phyloP scores from a whole-genome alignment of 2,888 invertebrate genomes.

The Cyaniris semiargus region DNA sequence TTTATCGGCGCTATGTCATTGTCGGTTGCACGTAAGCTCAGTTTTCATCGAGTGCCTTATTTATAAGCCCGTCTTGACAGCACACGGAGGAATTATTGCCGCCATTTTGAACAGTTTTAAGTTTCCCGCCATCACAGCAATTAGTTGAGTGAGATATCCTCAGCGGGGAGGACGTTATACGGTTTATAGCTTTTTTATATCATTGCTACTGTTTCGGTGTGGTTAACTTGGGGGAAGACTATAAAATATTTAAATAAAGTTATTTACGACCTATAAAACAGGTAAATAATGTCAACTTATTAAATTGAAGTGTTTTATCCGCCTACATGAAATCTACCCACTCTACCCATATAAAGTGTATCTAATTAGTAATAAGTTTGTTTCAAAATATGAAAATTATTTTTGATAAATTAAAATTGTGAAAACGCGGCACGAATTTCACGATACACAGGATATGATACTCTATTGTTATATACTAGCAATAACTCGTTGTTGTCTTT shows the following conservation, averaged over 20 bases:
- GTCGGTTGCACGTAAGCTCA: conserved; percentile 70
- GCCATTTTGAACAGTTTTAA: conserved; percentile 65
- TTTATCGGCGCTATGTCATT: conserved; percentile 50
- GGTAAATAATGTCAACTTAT: conserved; percentile 11
- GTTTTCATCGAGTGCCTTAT: conserved; percentile 75
- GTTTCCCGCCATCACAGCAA: conserved; percentile 75
- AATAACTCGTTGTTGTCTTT: not conserved
- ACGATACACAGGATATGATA: too few species aligned
- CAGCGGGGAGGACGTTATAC: conserved; percentile 62
- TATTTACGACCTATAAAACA: not conserved
- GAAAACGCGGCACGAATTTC: too few species aligned
- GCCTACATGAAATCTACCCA: not conserved
- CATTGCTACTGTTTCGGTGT: conserved; percentile 42
- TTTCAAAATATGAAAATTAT: too few species aligned
- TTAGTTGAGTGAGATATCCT: conserved; percentile 81
- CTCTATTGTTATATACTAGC: not conserved
- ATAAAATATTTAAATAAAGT: conserved; percentile 3
- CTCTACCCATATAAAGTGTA: not conserved
- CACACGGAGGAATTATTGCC: conserved; percentile 68
- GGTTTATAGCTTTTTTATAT: conserved; percentile 60
- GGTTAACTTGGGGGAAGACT: conserved; percentile 23
- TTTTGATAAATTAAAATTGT: too few species aligned
- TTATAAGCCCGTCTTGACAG: conserved; percentile 71
- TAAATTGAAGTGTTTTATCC: not conserved
- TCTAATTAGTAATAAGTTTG: too few species aligned